Percentiles rank a stretch among this genome's conserved stretches.
Conservation (phyloP, 2,797 vertebrate genomes). For the Nyctibius grandis region DNA sequence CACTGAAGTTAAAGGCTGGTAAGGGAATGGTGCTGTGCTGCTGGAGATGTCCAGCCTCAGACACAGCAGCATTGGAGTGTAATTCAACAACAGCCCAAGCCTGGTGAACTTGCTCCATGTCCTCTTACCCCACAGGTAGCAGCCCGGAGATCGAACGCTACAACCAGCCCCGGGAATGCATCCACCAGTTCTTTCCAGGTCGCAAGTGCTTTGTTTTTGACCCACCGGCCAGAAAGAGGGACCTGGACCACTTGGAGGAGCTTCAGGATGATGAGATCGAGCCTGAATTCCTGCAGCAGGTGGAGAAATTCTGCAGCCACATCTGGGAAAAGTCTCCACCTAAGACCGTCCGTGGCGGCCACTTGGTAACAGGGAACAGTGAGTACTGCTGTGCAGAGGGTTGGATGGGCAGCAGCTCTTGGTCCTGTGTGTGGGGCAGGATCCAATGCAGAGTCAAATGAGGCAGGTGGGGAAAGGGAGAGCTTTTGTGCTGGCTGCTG, state of each 20-base stretch:
- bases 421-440: too few species aligned
- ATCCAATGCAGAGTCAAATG: too few species aligned
- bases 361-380: slow-evolving; percentile 61
- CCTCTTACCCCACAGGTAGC: neutral
- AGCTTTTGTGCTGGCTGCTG: too few species aligned
- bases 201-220: neutral
- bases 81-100: too few species aligned
- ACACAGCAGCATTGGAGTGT: too few species aligned
- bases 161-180: neutral
- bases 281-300: slow-evolving; percentile 57
- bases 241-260: slow-evolving; percentile 26
- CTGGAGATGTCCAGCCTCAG: too few species aligned
- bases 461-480: too few species aligned
- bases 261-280: slow-evolving; percentile 47
- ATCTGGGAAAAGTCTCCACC: slow-evolving; percentile 38
- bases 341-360: slow-evolving; percentile 66
- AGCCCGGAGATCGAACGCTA: accelerated
- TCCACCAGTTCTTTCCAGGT: neutral
- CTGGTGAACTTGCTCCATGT: neutral
- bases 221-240: neutral
- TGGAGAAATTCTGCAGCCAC: slow-evolving; percentile 63
- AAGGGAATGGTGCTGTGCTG: too few species aligned
- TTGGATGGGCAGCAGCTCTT: too few species aligned
- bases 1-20: too few species aligned
- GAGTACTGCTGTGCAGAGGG: neutral